Conservation (phyloP, 2,113 vertebrate species). For the Mobula birostris region DNA sequence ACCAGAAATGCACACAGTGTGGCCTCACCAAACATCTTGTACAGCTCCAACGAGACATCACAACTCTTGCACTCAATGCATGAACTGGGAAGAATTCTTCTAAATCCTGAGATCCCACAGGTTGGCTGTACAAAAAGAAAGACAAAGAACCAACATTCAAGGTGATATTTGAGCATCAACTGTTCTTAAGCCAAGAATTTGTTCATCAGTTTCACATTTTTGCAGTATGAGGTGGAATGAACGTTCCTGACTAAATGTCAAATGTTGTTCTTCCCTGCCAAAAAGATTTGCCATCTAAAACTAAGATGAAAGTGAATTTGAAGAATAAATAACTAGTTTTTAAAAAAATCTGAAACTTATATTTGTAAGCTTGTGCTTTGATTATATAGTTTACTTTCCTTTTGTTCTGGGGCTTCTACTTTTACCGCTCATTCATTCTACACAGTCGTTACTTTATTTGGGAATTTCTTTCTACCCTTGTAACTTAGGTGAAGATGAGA, state of each 20-base stretch:
- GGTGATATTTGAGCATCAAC: neutral
- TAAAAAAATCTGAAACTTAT: neutral
- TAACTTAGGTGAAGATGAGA: neutral
- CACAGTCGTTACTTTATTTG: neutral
- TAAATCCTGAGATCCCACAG: neutral
- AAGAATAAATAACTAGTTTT: neutral
- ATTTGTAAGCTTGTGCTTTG: neutral
- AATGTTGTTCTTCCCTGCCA: neutral
- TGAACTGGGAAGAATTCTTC: neutral
- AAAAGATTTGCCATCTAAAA: neutral
- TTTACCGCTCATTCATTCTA: neutral
- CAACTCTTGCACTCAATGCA: neutral
- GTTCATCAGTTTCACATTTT: neutral
- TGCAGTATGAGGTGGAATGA: neutral
- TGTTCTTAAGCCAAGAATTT: neutral
- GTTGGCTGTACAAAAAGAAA: neutral
- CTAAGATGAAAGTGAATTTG: neutral
- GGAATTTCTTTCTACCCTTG: neutral
- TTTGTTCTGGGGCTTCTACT: neutral
- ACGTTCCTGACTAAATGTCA: neutral
- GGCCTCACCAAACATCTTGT: too few species aligned
- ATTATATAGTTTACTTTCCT: neutral
- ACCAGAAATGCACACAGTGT: too few species aligned
- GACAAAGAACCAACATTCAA: neutral
- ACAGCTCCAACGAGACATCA: too few species aligned